phyloP scores from a whole-genome alignment of 2,113 vertebrate species.

The Melanocharis versteri region DNA sequence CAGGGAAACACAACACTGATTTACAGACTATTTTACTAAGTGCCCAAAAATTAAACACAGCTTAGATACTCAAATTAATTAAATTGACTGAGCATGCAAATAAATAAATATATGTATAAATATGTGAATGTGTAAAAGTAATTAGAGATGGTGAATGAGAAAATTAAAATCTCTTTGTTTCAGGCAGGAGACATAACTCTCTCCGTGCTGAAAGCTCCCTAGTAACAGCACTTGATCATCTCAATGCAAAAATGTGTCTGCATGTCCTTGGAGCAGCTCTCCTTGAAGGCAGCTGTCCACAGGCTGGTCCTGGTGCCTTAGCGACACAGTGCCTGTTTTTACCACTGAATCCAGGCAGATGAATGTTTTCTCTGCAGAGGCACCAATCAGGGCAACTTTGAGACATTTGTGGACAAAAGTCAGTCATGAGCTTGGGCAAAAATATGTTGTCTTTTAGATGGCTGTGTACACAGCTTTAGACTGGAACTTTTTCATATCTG shows the following conservation, averaged over 20 bases:
- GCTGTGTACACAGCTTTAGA: neutral
- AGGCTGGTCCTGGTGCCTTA: neutral
- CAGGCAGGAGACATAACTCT: neutral
- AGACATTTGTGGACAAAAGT: neutral
- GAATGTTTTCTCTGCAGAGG: neutral
- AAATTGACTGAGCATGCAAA: neutral
- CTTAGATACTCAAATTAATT: neutral
- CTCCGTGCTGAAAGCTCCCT: neutral
- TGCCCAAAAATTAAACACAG: neutral
- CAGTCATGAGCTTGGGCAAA: neutral
- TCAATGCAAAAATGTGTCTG: neutral
- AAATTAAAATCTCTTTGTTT: neutral
- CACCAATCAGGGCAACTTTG: neutral
- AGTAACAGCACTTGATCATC: neutral
- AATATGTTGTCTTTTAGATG: neutral
- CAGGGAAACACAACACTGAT: neutral
- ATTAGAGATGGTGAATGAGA: neutral
- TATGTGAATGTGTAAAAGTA: neutral
- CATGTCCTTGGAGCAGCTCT: neutral
- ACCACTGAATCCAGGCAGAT: neutral
- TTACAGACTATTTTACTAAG: neutral
- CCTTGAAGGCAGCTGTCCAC: neutral
- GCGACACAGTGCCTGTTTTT: neutral
- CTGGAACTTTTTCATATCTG: neutral
- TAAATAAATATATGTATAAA: neutral